Conservation (phyloP, 2,113 vertebrate genomes). For the Coturnix japonica region DNA sequence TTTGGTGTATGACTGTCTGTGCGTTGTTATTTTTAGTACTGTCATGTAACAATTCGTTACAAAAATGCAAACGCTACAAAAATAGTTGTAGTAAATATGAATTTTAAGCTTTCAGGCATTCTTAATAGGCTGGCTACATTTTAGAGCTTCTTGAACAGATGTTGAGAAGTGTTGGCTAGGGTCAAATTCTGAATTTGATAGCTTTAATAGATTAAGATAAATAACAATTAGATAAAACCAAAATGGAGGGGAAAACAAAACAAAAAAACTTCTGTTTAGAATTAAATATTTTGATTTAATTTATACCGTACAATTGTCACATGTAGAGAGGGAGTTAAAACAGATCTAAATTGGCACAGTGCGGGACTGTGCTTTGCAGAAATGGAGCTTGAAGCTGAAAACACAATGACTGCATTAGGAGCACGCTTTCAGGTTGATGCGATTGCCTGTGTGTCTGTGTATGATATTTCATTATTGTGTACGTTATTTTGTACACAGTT, state of each 20-base stretch:
- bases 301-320: neutral
- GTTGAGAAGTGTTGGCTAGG: neutral
- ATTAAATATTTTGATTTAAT: neutral
- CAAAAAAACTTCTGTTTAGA: neutral
- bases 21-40: neutral
- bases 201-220: neutral
- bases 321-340: neutral
- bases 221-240: neutral
- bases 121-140: neutral
- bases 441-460: neutral
- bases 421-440: neutral
- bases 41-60: neutral
- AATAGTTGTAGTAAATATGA: neutral
- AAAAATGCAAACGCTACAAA: neutral
- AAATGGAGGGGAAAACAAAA: neutral
- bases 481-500: neutral
- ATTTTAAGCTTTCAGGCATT: neutral
- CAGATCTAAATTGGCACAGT: neutral
- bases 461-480: neutral
- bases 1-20: neutral
- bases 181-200: neutral
- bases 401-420: neutral
- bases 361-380: neutral
- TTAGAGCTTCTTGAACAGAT: neutral
- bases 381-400: neutral